Evolutionary conservation across 2,113 vertebrate species (phyloP), one percentile per base, ranked within the genome.

Genomic region (Accipiter virgatus): DNA sequence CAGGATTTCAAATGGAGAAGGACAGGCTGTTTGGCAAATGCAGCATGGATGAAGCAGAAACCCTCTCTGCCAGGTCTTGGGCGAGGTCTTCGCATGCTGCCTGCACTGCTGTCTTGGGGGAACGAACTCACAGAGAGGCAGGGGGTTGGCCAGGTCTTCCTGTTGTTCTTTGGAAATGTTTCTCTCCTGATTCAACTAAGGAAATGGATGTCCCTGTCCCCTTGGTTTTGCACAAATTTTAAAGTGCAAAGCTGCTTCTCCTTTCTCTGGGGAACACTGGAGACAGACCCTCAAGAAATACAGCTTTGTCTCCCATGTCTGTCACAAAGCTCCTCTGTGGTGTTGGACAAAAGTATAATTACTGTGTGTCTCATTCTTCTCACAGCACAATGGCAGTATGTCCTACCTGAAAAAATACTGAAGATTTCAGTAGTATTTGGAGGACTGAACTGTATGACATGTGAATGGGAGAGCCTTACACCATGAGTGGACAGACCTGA

Each of bases 11-110:
- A 26, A 79, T 85, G 88, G 96, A 95, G 85, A 47, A 68, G 89
- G 92, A 58, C 94, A 95, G 81, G 91, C 93, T 90, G 88, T n/a
- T 87, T 95, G 96, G 92, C 92, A 95, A 36, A 13, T 0, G 7
- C 36, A 27, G 77, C 16, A 5, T 0, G 43, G 52, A 52, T 26
- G 74, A 31, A 89, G 86, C 38, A n/a, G 27, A 43, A 32, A 32
- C 32, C 17, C 36, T 29, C 26, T 16, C 29, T 73, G 95, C 94
- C 87, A 95, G 85, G 59, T 27, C 86, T n/a, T 16, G 65, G 61
- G 92, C 3, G 18, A 78, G 48, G 27, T 25, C 36, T 38, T 45
- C 1, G 11, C 9, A 0, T 7, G 42, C 42, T 29, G 79, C 80
- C 47, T 29, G 65, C 67, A 15, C 34, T 55, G 91, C 81, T 73